Evolutionary conservation across 1,140 invertebrate genomes (phyloP), one percentile per base, ranked within the genome.

Genomic region (Aphaenogaster floridana): DNA sequence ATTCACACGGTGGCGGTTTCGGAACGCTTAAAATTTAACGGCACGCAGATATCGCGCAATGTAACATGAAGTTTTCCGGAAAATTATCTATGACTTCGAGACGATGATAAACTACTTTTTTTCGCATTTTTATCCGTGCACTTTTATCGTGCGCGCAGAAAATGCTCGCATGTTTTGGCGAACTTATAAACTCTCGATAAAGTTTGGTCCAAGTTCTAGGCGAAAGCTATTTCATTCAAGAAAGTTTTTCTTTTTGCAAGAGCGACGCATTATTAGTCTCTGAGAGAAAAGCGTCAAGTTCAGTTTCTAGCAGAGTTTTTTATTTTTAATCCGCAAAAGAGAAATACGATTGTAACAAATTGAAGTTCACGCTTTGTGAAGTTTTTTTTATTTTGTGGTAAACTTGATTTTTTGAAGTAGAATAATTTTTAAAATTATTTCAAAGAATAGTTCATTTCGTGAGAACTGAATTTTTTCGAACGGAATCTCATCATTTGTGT

Each of bases 1-100:
- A 28, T 81, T 86, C 45, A 9, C 57, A 63, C 17, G 17, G 5
- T n/a, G 21, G 15, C 9, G 15, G 42, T 50, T 42, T 28, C 68
- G 68, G 45, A n/a, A 28, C 6, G 45, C 21, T 79, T 50, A 64
- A 79, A 64, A 79, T 79, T 79, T 64, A 64, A 78, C 9, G 42
- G 17, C 17, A 50, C 13, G 45, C 42, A 36, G 36, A 13, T 21
- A 15, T 50, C 9, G 28, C 50, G 17, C 5, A 21, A 28, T 34
- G 17, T 15, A 48, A 36, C 28, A 28, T 6, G 17, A 9, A 42
- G 3, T 63, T 64, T 64, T 59, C 45, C 3, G 15, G 17, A 64
- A 72, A 63, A 36, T 79, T 36, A 79, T 48, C 3, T 50, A 36
- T 36, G 7, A 39, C 45, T 57, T 64, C 72, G 4, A 39, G 15